A percentile compares a stretch with the other conserved stretches of the same genome.
Evolutionary conservation across 2,888 invertebrate species (phyloP).

Genomic region (Graphium colonna): DNA sequence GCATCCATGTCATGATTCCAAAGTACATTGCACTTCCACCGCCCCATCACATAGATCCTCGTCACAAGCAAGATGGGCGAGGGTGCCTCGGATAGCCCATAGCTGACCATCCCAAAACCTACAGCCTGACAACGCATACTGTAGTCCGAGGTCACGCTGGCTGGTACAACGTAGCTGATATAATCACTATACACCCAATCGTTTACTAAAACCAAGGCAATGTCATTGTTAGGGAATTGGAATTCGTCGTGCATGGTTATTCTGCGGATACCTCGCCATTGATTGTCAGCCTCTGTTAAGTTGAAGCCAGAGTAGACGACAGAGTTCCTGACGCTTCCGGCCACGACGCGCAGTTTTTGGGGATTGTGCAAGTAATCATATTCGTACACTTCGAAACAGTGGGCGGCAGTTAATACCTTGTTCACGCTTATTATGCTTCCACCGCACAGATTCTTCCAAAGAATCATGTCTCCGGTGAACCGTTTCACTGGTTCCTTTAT

Average conservation of each 20-base stretch:
- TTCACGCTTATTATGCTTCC: conserved; percentile 49
- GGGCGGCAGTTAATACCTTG: conserved; percentile 55
- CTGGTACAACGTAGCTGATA: conserved; percentile 28
- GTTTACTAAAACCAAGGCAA: conserved; percentile 40
- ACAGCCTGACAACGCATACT: conserved; percentile 38
- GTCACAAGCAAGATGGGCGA: conserved; percentile 44
- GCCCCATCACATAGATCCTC: conserved; percentile 38
- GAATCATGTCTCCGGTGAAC: conserved; percentile 4
- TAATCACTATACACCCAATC: conserved; percentile 32
- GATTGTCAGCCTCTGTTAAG: conserved; percentile 32
- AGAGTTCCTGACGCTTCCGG: conserved; percentile 42
- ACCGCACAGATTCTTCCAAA: conserved; percentile 56
- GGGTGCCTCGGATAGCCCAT: conserved; percentile 8
- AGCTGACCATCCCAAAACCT: conserved; percentile 45
- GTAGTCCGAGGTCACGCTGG: conserved; percentile 38
- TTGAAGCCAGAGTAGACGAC: conserved; percentile 37
- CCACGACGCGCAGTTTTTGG: conserved; percentile 39
- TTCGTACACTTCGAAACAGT: conserved; percentile 55
- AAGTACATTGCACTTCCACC: conserved; percentile 39
- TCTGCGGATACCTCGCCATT: conserved; percentile 36
- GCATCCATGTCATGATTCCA: conserved; percentile 56
- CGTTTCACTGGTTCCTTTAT: conserved; percentile 41
- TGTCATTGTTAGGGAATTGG: conserved; percentile 45
- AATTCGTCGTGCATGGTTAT: conserved; percentile 34
- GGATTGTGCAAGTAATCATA: conserved; percentile 41